A percentile compares a stretch with the other conserved stretches of the same genome.
Conservation (phyloP, 2,797 vertebrate species). For the Chanos chanos region DNA sequence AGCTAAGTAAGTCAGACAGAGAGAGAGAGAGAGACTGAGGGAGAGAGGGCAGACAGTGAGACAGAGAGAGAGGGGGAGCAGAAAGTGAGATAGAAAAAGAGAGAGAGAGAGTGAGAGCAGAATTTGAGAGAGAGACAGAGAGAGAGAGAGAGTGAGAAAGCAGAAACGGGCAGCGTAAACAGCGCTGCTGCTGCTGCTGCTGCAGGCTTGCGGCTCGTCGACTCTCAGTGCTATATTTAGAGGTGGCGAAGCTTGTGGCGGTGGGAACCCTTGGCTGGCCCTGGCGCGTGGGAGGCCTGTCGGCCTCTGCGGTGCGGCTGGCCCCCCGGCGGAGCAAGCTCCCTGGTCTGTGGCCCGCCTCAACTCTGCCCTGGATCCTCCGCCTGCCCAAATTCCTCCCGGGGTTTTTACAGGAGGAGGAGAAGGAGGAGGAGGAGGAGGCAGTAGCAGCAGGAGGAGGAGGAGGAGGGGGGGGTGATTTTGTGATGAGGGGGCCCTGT, state of each 20-base stretch:
- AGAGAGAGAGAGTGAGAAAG: slow-evolving; percentile 24
- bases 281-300: slow-evolving; percentile 44
- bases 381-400: slow-evolving; percentile 39
- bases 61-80: background rate
- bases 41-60: no score
- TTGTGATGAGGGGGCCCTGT: no score
- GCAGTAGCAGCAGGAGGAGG: background rate
- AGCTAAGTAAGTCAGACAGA: no score
- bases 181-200: slow-evolving; percentile 26
- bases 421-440: background rate
- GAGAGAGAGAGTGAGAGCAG: background rate
- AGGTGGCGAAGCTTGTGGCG: slow-evolving; percentile 38
- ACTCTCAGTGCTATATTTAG: slow-evolving; percentile 52
- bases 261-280: slow-evolving; percentile 56
- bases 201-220: slow-evolving; percentile 14
- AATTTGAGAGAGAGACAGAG: background rate
- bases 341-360: slow-evolving; percentile 29
- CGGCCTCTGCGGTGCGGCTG: slow-evolving; percentile 38
- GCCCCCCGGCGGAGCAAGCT: slow-evolving; percentile 32
- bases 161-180: slow-evolving; percentile 28
- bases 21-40: no score
- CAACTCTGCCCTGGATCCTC: slow-evolving; percentile 45
- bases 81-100: slow-evolving; percentile 13
- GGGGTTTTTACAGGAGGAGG: background rate
- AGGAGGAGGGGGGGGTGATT: background rate